These are phyloP conservation scores for Augochlorella aurata DNA, from an alignment of 2,888 invertebrate genomes.

Conservation along the genomic window DNA sequence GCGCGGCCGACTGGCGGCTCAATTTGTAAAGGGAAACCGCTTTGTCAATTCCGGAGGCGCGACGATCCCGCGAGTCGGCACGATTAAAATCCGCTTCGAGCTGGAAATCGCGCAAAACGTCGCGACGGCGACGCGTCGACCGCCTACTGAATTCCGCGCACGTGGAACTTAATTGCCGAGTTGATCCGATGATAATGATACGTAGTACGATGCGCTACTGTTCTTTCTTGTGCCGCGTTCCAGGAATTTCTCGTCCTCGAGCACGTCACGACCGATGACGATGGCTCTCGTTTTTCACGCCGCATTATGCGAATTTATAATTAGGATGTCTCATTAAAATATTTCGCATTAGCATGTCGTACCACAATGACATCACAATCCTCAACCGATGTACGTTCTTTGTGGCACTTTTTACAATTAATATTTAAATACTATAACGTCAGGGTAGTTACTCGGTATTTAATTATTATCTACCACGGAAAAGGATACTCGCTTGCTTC, in stretches of 20 bases:
- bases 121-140: neutral
- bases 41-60: slow-evolving; percentile 32
- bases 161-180: neutral
- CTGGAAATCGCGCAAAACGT: neutral
- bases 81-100: slow-evolving; percentile 17
- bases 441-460: no score
- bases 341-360: no score
- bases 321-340: neutral
- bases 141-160: neutral
- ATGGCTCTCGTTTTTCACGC: neutral
- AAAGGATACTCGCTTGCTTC: no score
- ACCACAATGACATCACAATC: no score
- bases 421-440: no score
- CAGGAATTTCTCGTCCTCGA: neutral
- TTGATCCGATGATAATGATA: neutral
- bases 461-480: no score
- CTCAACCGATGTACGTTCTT: no score
- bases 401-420: no score
- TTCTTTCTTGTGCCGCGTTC: neutral
- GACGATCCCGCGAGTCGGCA: neutral
- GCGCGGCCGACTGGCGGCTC: slow-evolving; percentile 22
- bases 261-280: neutral
- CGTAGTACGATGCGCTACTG: neutral
- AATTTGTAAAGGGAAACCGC: slow-evolving; percentile 53
- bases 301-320: neutral